phyloP scores from a whole-genome alignment of 2,888 invertebrate genomes.

The Nemapogon koenigi region DNA sequence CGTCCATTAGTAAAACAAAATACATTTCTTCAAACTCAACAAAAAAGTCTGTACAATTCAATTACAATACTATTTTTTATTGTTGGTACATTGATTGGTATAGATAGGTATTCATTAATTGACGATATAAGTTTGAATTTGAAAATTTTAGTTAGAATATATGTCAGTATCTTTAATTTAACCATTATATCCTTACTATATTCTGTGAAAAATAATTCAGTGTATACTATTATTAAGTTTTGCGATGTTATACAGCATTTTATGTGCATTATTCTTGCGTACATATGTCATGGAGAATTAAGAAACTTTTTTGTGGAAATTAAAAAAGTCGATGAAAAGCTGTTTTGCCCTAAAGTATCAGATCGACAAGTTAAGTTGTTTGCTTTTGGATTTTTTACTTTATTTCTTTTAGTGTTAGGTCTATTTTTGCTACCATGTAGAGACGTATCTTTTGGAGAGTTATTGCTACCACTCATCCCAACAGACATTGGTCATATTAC shows the following conservation, averaged over 20 bases:
- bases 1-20: conserved; percentile 27
- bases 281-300: not conserved
- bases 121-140: conserved; percentile 18
- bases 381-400: not conserved
- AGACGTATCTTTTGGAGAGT: not conserved
- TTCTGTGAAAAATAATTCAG: not conserved
- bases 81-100: conserved; percentile 23
- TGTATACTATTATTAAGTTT: not conserved
- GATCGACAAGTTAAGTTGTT: not conserved
- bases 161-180: conserved; percentile 11
- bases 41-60: conserved; percentile 23
- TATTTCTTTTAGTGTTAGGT: not conserved
- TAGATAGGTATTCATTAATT: conserved; percentile 25
- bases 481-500: not conserved
- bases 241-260: not conserved
- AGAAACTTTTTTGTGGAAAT: not conserved
- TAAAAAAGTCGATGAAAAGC: not conserved
- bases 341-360: not conserved
- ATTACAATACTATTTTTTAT: conserved; percentile 28
- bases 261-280: not conserved
- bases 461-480: not conserved
- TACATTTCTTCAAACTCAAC: conserved; percentile 24
- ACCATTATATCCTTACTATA: not conserved
- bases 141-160: conserved; percentile 19
- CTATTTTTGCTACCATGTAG: not conserved